Evolutionary conservation across 2,113 vertebrate genomes (phyloP).

Genomic region (Triplophysa tibetana): DNA sequence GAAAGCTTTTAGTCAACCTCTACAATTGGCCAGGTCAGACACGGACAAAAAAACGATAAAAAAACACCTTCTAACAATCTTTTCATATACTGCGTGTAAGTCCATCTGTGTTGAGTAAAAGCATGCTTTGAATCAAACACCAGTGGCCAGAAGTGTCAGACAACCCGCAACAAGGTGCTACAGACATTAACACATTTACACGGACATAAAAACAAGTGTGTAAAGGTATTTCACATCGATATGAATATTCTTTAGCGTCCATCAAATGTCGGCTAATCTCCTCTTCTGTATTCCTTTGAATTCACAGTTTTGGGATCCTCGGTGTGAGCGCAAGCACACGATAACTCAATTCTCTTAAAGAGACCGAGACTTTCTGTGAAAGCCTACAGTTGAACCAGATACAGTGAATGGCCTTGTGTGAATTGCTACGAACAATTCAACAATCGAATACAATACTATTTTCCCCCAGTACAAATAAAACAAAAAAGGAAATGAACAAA

Average conservation of each 20-base stretch:
- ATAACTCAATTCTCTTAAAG: constrained; percentile 36
- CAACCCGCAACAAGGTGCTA: constrained; percentile 70
- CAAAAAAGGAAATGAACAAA: constrained; percentile 47
- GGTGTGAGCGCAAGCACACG: not conserved
- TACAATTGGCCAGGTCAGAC: constrained; percentile 73
- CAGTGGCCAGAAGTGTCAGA: constrained; percentile 14
- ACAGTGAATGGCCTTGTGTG: constrained; percentile 45
- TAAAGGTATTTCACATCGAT: constrained; percentile 38
- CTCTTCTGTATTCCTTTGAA: not conserved
- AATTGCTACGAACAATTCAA: constrained; percentile 51
- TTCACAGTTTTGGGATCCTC: constrained; percentile 29
- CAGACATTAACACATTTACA: constrained; percentile 81
- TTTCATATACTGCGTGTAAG: constrained; percentile 58
- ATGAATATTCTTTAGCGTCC: constrained; percentile 22
- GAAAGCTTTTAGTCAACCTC: constrained; percentile 65
- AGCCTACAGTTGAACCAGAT: constrained; percentile 41
- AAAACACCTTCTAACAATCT: constrained; percentile 58
- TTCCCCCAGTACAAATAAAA: constrained; percentile 70
- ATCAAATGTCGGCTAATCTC: constrained; percentile 16
- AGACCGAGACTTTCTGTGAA: constrained; percentile 37
- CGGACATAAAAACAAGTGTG: constrained; percentile 75
- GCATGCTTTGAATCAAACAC: constrained; percentile 64
- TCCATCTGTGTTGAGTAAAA: constrained; percentile 38
- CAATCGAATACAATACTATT: constrained; percentile 76
- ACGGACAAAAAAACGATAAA: constrained; percentile 54